Evolutionary conservation across 2,888 invertebrate species (phyloP), one percentile per base, ranked within the genome.

Genomic region (Hydraecia micacea): DNA sequence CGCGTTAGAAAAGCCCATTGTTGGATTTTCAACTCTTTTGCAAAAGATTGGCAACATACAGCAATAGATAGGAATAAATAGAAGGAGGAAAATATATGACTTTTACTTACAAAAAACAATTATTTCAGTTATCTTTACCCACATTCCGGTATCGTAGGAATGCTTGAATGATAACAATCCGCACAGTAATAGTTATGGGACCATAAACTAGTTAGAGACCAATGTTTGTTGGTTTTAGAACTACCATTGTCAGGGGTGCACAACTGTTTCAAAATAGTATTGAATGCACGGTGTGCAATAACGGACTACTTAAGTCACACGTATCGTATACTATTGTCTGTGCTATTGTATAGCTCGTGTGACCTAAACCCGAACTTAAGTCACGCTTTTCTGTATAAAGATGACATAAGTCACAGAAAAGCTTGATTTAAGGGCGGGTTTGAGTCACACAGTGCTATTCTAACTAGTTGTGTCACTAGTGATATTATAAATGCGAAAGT

Each of bases 31-130:
- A 49, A 28, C 32, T 49, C 7, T 55, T 25, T 55, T 25, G 8
- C 25, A 52, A 52, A 25, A 52, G 49, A 21, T 21, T 52, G 52
- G 25, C 52, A 52, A 52, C 52, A 21, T 25, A 25, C 18, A 52
- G 7, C 21, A 21, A 52, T 52, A 21, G 21, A 52, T 21, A 21
- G 21, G 49, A 49, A 21, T 21, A 21, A 25, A 52, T 52, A 5
- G 21, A 55, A 55, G 55, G 25, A 11, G 4, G n/a, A 58, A 79
- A 39, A 39, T 21, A 6, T n/a, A 7, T 18, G 11, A 62, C 1
- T 11, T 39, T n/a, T 77, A 94, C 95, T 94, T 89, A 95, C 95
- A 93, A 81, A 88, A 88, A 84, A 92, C 76, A 60, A 91, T 85
- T 81, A 90, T 77, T 83, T 84, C 87, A 69, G 28, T 28, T 74